phyloP scores from a whole-genome alignment of 2,888 invertebrate genomes.

The Thera obeliscata region DNA sequence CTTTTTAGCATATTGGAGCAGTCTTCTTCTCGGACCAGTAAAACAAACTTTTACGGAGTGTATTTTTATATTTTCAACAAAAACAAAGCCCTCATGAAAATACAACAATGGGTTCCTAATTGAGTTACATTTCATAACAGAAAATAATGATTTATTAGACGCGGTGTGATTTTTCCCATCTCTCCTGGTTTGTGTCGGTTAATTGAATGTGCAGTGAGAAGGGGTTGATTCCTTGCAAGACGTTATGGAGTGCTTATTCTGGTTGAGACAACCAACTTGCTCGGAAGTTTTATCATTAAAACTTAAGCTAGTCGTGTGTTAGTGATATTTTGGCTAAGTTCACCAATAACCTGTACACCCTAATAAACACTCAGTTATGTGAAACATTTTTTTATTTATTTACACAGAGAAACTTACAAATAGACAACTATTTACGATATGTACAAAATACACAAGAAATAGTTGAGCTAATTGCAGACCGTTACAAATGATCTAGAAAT shows the following conservation, averaged over 20 bases:
- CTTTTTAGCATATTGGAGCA: no score
- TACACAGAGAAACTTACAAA: no score
- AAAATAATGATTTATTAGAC: constrained; percentile 46
- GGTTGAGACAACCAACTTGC: constrained; percentile 10
- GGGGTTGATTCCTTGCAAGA: constrained; percentile 57
- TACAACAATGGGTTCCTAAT: constrained; percentile 11
- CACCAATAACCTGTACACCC: no score
- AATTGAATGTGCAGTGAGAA: constrained; percentile 64
- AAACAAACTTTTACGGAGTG: no score
- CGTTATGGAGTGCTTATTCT: constrained; percentile 46
- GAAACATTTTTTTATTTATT: no score
- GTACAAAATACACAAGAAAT: no score
- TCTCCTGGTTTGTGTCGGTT: constrained; percentile 54
- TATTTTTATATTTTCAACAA: not conserved
- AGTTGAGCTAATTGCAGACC: no score
- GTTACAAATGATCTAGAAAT: no score
- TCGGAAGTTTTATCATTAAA: not conserved
- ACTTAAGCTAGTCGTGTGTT: not conserved
- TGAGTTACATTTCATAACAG: constrained; percentile 30
- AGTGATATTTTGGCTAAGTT: no score
- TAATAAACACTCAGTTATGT: no score
- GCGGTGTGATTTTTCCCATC: constrained; percentile 61
- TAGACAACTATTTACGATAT: no score
- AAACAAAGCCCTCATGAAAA: constrained; percentile 1
- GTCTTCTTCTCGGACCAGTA: no score